Conservation (phyloP, 2,888 invertebrate genomes). For the Eurytoma adleriae region DNA sequence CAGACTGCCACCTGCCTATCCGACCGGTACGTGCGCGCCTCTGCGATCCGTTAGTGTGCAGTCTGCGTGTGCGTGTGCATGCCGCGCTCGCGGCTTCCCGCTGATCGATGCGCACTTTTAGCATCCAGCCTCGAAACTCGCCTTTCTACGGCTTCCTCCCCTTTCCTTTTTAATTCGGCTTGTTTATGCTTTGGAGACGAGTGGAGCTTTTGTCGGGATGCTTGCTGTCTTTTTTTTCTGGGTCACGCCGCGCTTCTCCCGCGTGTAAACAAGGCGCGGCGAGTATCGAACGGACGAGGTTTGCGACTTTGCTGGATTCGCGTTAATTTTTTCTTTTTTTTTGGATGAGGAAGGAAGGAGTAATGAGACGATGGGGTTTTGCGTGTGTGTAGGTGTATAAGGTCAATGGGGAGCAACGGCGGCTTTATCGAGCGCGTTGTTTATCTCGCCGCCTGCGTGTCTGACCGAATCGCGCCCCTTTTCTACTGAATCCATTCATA, state of each 20-base stretch:
- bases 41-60: background rate
- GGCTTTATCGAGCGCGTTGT: background rate
- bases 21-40: constrained; percentile 68
- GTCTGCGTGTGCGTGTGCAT: background rate
- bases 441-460: background rate
- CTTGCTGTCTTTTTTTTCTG: too few species aligned
- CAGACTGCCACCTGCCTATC: constrained; percentile 70
- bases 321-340: background rate
- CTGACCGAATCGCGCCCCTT: constrained; percentile 20
- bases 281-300: too few species aligned
- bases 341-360: background rate
- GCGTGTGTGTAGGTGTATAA: background rate
- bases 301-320: background rate
- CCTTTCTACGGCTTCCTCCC: background rate
- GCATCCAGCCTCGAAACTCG: background rate
- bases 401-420: background rate
- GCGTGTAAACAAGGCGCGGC: too few species aligned
- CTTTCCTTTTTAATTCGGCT: background rate
- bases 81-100: background rate
- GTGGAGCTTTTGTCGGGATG: background rate
- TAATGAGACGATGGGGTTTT: background rate
- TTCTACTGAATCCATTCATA: constrained; percentile 43
- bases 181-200: background rate
- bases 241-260: too few species aligned
- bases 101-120: constrained; percentile 42